These are phyloP conservation scores for Drosophila punjabiensis DNA, from an alignment of 1,140 invertebrate genomes.

Conservation along the genomic window DNA sequence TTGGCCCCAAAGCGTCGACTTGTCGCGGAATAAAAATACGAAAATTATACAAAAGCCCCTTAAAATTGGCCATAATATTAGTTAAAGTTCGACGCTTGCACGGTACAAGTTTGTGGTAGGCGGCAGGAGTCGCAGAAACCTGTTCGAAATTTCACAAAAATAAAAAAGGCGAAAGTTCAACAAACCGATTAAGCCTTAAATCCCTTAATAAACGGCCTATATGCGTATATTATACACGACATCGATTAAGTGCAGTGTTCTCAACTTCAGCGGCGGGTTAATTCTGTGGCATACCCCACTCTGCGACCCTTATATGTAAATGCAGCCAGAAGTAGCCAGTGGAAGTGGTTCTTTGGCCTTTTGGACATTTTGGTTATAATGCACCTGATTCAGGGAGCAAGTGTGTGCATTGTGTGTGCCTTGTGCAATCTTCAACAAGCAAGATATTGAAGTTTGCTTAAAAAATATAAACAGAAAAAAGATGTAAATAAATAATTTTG, in stretches of 20 bases:
- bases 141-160: slow-evolving; percentile 26
- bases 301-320: slow-evolving; percentile 13
- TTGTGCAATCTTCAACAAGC: not conserved
- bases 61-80: slow-evolving; percentile 15
- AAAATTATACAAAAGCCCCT: not conserved
- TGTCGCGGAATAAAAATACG: slow-evolving; percentile 10
- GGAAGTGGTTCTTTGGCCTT: slow-evolving; percentile 31
- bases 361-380: slow-evolving; percentile 9
- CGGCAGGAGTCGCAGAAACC: slow-evolving; percentile 8
- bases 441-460: not conserved
- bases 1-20: slow-evolving; percentile 37
- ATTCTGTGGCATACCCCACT: slow-evolving; percentile 4
- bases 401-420: not conserved
- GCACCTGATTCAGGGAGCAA: not conserved
- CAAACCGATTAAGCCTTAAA: slow-evolving; percentile 25
- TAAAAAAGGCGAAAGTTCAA: slow-evolving; percentile 21
- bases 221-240: slow-evolving; percentile 12
- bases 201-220: slow-evolving; percentile 20
- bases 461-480: not conserved
- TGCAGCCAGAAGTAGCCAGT: slow-evolving; percentile 12
- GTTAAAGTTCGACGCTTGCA: not conserved
- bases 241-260: slow-evolving; percentile 49
- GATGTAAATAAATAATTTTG: not conserved
- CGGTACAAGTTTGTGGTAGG: slow-evolving; percentile 10
- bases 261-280: slow-evolving; percentile 5